Conservation (phyloP, 1,140 invertebrate genomes). For the Orchestia grillus region DNA sequence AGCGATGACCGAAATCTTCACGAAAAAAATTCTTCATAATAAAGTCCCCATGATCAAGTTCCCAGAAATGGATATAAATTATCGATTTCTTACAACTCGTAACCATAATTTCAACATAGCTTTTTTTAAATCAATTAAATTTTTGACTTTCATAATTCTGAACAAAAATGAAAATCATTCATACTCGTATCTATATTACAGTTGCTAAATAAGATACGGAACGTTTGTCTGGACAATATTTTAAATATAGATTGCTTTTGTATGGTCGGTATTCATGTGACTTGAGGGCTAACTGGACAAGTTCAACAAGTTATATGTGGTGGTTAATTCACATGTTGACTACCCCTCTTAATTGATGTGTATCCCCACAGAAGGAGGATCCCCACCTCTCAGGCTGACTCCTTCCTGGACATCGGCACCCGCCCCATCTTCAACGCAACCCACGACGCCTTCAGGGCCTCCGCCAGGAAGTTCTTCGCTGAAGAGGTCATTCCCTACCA, state of each 20-base stretch:
- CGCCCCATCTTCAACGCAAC: conserved; percentile 72
- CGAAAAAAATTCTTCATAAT: no score
- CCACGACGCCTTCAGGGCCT: conserved; percentile 73
- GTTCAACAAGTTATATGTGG: neutral
- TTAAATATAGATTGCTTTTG: neutral
- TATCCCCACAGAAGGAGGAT: neutral
- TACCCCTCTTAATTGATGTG: conserved; percentile 59
- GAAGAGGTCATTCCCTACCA: conserved; percentile 73
- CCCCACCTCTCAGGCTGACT: conserved; percentile 68
- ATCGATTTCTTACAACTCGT: no score
- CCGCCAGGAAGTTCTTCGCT: conserved; percentile 72
- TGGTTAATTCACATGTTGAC: no score
- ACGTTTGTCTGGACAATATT: neutral
- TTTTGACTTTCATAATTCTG: no score
- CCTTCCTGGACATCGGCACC: conserved; percentile 73
- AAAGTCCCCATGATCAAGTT: no score
- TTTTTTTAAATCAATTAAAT: no score
- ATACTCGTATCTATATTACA: no score
- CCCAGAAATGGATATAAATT: no score
- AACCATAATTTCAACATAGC: no score
- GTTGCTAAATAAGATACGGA: no score
- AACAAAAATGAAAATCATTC: no score
- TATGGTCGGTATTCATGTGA: neutral
- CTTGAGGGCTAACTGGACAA: neutral
- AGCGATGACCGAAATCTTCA: no score